These are phyloP conservation scores for Polypterus bichir DNA, from an alignment of 2,113 vertebrate species.

Conservation along the genomic window DNA sequence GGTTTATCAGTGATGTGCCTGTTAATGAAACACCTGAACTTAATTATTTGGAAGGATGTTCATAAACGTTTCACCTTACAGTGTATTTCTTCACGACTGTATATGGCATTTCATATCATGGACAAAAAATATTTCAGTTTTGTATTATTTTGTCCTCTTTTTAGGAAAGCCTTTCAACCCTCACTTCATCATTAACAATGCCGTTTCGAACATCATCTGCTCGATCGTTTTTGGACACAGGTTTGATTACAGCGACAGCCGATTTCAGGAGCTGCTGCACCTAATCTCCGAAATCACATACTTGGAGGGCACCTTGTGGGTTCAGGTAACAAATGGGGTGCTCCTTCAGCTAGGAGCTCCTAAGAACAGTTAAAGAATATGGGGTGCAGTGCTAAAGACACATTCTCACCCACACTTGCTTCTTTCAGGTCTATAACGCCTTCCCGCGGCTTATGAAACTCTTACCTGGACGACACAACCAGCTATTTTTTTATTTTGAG, in stretches of 20 bases:
- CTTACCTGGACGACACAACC: constrained; percentile 34
- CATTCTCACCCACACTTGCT: neutral
- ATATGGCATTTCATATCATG: no score
- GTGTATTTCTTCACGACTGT: no score
- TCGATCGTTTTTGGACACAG: constrained; percentile 32
- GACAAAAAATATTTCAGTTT: no score
- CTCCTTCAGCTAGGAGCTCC: no score
- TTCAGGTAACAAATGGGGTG: constrained; percentile 13
- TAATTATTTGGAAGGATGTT: no score
- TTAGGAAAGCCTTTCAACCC: constrained; percentile 23
- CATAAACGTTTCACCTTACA: no score
- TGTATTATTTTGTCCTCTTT: no score
- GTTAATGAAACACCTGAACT: no score
- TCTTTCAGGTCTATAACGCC: constrained; percentile 33
- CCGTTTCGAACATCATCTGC: constrained; percentile 34
- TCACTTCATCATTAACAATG: constrained; percentile 19
- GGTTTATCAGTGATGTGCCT: no score
- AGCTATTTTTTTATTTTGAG: constrained; percentile 16
- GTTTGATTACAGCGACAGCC: constrained; percentile 26
- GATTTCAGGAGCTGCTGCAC: constrained; percentile 23
- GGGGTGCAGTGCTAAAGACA: no score
- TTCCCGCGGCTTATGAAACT: constrained; percentile 32
- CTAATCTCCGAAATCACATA: constrained; percentile 17
- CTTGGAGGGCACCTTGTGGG: constrained; percentile 4
- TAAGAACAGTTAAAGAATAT: no score